Evolutionary conservation across 1,140 invertebrate genomes (phyloP).

Genomic region (Ruditapes philippinarum): DNA sequence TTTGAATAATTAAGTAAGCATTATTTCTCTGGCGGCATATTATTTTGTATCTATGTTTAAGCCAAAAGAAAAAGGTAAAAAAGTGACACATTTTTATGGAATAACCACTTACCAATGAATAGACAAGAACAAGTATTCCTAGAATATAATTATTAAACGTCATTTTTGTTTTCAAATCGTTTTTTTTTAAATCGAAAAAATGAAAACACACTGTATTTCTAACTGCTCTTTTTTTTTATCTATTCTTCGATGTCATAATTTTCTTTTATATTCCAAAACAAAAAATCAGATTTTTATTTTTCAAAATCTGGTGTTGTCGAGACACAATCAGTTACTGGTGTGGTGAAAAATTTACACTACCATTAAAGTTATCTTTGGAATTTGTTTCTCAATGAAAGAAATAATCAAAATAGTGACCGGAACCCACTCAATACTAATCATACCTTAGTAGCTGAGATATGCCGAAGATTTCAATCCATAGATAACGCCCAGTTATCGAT

Average conservation of each 20-base stretch:
- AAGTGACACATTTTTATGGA: too few relatives aligned
- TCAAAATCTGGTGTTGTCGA: background rate
- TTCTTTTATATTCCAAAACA: background rate
- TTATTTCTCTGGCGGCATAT: too few relatives aligned
- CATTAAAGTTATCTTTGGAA: slow-evolving; percentile 17
- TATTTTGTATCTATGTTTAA: too few relatives aligned
- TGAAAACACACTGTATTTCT: too few relatives aligned
- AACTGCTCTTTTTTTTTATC: too few relatives aligned
- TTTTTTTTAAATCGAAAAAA: too few relatives aligned
- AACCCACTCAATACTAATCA: background rate
- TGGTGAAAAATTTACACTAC: slow-evolving; percentile 5
- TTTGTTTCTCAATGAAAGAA: slow-evolving; percentile 37
- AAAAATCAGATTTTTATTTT: too few relatives aligned
- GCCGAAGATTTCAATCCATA: background rate
- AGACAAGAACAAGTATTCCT: background rate
- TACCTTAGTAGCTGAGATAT: slow-evolving; percentile 31
- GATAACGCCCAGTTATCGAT: slow-evolving; percentile 27
- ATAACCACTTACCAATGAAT: slow-evolving; percentile 18
- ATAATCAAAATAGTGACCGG: background rate
- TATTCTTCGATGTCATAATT: too few relatives aligned
- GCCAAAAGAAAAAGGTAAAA: too few relatives aligned
- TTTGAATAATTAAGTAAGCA: too few relatives aligned
- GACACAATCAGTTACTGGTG: background rate
- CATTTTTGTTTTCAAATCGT: slow-evolving; percentile 25
- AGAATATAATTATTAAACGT: background rate